These are phyloP conservation scores for Mya arenaria DNA, from an alignment of 1,140 invertebrate species.

Conservation along the genomic window DNA sequence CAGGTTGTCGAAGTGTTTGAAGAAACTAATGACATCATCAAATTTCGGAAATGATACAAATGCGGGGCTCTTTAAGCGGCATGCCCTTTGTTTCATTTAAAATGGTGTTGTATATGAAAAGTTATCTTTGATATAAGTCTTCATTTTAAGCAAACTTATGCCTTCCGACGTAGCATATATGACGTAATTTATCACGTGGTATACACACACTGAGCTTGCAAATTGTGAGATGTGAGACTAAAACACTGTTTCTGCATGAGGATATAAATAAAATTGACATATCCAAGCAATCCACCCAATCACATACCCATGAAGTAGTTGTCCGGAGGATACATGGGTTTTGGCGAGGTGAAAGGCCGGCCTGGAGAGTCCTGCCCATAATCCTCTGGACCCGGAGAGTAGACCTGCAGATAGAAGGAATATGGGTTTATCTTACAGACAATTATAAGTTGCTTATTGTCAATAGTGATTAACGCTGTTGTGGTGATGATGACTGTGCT, in stretches of 20 bases:
- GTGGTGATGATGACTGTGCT: not conserved
- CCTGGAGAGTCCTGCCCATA: conserved; percentile 48
- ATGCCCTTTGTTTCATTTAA: too few species aligned
- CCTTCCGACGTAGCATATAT: too few species aligned
- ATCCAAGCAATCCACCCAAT: too few species aligned
- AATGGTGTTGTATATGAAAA: too few species aligned
- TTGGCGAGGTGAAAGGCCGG: conserved; percentile 31
- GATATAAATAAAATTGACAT: too few species aligned
- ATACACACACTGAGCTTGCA: not conserved
- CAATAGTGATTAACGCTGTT: not conserved
- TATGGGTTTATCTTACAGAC: not conserved
- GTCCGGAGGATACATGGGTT: conserved; percentile 50
- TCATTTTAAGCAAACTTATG: too few species aligned
- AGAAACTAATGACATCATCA: too few species aligned
- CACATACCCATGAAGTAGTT: conserved; percentile 50
- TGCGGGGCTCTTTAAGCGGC: too few species aligned
- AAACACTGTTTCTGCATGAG: not conserved
- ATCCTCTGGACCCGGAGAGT: conserved; percentile 47
- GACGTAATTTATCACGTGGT: too few species aligned
- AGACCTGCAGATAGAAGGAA: conserved; percentile 37
- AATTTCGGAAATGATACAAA: too few species aligned
- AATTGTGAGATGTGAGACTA: not conserved
- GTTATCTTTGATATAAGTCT: too few species aligned
- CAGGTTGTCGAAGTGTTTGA: too few species aligned
- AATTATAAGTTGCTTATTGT: not conserved